Percentiles rank a stretch among this genome's conserved stretches.
Conservation (phyloP, 2,797 vertebrate genomes). For the Bryconaethiops microstoma region DNA sequence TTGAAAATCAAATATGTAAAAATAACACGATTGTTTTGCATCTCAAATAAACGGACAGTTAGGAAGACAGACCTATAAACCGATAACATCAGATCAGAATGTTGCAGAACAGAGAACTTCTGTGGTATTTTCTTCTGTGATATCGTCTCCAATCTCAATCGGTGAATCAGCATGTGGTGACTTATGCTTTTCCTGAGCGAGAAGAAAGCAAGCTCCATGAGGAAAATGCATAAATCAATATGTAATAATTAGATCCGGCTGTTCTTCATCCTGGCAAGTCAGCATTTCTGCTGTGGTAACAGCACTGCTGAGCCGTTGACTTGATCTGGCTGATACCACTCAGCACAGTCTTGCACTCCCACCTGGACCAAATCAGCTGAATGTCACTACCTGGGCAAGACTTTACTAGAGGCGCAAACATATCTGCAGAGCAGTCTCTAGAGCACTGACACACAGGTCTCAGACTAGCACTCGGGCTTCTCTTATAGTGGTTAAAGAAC, state of each 20-base stretch:
- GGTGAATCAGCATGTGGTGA: neutral
- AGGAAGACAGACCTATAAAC: too few relatives aligned
- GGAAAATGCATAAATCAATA: constrained; percentile 13
- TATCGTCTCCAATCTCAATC: too few relatives aligned
- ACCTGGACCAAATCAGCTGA: neutral
- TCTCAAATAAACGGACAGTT: too few relatives aligned
- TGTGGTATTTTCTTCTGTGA: neutral
- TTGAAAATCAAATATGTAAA: too few relatives aligned
- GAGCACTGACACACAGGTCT: neutral
- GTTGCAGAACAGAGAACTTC: neutral
- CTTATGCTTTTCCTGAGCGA: neutral
- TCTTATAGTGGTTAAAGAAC: constrained; percentile 3
- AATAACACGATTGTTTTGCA: too few relatives aligned
- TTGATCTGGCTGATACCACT: neutral
- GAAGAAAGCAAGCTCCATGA: constrained; percentile 8
- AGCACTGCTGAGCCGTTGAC: neutral
- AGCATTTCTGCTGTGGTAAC: neutral
- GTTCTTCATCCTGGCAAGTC: neutral
- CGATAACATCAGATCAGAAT: neutral
- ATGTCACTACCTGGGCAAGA: constrained; percentile 5
- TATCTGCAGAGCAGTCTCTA: neutral
- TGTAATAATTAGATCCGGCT: constrained; percentile 11
- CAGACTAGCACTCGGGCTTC: neutral
- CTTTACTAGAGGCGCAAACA: neutral
- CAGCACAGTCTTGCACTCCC: neutral